Conservation (phyloP, 2,888 invertebrate species). For the Synergus gifuensis region DNA sequence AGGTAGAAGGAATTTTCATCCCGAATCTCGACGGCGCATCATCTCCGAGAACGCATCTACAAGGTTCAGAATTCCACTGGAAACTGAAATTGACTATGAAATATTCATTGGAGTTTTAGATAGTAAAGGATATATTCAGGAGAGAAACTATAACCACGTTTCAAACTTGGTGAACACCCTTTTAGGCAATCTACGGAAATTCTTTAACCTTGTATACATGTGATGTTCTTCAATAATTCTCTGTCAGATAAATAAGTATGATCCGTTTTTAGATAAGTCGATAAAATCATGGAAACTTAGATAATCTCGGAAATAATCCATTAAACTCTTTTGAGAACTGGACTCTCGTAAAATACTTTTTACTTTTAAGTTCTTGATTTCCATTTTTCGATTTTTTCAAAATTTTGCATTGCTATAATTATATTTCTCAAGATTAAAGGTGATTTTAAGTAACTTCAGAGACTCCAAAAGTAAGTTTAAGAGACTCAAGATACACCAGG, state of each 20-base stretch:
- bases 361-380: too few species aligned
- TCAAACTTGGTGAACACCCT: background rate
- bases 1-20: constrained; percentile 51
- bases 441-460: too few species aligned
- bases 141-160: background rate
- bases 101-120: constrained; percentile 18
- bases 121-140: background rate
- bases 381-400: too few species aligned
- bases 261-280: background rate
- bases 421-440: too few species aligned
- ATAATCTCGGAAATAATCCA: too few species aligned
- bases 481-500: too few species aligned
- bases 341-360: too few species aligned
- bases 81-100: constrained; percentile 12
- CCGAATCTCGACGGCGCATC: constrained; percentile 40
- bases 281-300: too few species aligned
- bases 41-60: constrained; percentile 8
- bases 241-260: background rate
- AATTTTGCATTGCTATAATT: too few species aligned
- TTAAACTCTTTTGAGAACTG: too few species aligned
- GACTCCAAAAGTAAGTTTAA: too few species aligned
- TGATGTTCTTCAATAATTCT: too few species aligned
- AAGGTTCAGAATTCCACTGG: constrained; percentile 3
- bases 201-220: background rate
- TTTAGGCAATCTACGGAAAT: background rate